phyloP scores from a whole-genome alignment of 2,797 vertebrate genomes.

The Tenualosa ilisha region DNA sequence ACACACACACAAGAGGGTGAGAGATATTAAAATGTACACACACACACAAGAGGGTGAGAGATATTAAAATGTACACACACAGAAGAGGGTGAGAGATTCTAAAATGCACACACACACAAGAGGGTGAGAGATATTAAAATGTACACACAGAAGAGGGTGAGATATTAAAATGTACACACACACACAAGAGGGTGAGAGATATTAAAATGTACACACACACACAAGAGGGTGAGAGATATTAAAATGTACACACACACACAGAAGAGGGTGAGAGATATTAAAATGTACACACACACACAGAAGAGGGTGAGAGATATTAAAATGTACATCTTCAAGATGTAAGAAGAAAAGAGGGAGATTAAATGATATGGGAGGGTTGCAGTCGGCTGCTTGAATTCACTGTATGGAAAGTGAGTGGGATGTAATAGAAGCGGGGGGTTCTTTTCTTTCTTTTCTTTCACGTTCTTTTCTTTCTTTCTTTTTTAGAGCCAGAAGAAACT shows the following conservation, averaged over 20 bases:
- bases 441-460: no score
- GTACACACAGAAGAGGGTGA: no score
- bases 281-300: not conserved
- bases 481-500: not conserved
- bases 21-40: no score
- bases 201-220: not conserved
- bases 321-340: not conserved
- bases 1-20: no score
- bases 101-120: no score
- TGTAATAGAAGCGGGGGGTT: not conserved
- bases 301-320: not conserved
- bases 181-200: no score
- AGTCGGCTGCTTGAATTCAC: not conserved
- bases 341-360: not conserved
- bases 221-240: no score
- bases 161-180: no score
- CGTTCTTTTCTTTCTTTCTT: not conserved
- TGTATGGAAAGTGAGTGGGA: conserved; percentile 2
- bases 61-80: no score
- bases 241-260: not conserved
- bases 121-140: no score
- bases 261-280: not conserved
- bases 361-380: not conserved
- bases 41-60: no score
- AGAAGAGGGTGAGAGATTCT: no score